Base-by-base conservation (phyloP, 2,888 invertebrate genomes). In the Dichetophora obliterata region DNA sequence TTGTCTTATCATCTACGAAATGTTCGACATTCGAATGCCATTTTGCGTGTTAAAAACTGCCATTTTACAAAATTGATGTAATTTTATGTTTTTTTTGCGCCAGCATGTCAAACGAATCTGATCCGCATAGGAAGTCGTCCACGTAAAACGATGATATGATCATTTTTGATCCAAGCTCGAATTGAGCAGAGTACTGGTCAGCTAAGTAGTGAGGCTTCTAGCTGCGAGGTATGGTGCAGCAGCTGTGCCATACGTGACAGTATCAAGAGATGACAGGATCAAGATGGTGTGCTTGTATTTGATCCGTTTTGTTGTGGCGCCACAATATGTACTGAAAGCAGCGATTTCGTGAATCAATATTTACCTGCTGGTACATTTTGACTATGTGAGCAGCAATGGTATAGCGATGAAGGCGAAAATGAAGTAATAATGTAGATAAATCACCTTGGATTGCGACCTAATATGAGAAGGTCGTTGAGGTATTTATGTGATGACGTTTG, bases 11-110 rank as follows among this genome's bases (percentile, higher is more conserved):
- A 9, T 59, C 43, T 59, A 52, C 6, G 27, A 73, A 63, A 54
- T 14, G 5, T 11, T 8, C 24, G 9, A 63, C 50, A 24, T 73
- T 73, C 8, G 63, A 73, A 48, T 73, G 73, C 63, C 73, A 73
- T 48, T 73, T 73, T 4, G 65, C 74, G 14, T 65, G 24, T 22
- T 63, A 31, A 9, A 65, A 31, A 34, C 57, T 27, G 57, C 71
- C 57, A 3, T 31, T 24, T 9, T 57, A n/a, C 31, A 69, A 57
- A 57, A 57, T 5, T 6, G 8, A 8, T 9, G 57, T 22, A 3
- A 57, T n/a, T 61, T 31, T 14, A 8, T 31, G 61, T 24, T 61
- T 24, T 11, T 27, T 61, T 27, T 31, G 61, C 31, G 24, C 16
- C 24, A 27, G 14, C 22, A 22, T 22, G 5, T 24, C 61, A 5